Conservation (phyloP, 2,113 vertebrate genomes). For the Hirundichthys speculiger region DNA sequence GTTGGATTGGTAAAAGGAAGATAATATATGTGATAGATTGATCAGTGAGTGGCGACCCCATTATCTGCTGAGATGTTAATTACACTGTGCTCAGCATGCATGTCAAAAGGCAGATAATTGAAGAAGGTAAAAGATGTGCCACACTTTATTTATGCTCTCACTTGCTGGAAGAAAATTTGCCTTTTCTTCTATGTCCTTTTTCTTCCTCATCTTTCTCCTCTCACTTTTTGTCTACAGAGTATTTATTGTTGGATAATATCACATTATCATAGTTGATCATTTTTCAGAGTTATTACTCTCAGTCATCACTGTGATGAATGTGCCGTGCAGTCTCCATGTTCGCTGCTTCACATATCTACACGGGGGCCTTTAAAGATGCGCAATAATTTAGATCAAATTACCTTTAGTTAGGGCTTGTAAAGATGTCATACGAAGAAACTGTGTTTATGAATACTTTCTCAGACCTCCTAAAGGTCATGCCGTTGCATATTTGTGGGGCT, state of each 20-base stretch:
- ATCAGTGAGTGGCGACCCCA: conserved; percentile 84
- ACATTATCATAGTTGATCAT: conserved; percentile 72
- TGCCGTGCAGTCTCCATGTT: conserved; percentile 15
- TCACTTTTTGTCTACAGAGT: conserved; percentile 55
- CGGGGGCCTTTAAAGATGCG: neutral
- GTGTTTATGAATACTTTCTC: neutral
- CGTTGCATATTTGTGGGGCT: too few species aligned
- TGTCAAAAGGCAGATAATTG: conserved; percentile 86
- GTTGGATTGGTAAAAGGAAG: conserved; percentile 74
- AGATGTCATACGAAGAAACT: neutral
- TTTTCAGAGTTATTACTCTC: conserved; percentile 65
- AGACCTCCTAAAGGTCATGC: too few species aligned
- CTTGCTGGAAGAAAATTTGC: conserved; percentile 65
- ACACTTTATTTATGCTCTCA: conserved; percentile 83
- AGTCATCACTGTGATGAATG: conserved; percentile 36
- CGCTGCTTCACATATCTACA: neutral
- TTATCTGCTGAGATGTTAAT: conserved; percentile 87
- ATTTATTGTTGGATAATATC: conserved; percentile 77
- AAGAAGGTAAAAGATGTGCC: conserved; percentile 83
- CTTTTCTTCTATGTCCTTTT: conserved; percentile 25
- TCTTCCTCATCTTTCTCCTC: conserved; percentile 22
- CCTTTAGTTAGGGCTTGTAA: neutral
- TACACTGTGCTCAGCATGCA: conserved; percentile 82
- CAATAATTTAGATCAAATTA: neutral
- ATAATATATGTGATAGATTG: conserved; percentile 84